Evolutionary conservation across 2,797 vertebrate genomes (phyloP).

Genomic region (Spea hammondii): DNA sequence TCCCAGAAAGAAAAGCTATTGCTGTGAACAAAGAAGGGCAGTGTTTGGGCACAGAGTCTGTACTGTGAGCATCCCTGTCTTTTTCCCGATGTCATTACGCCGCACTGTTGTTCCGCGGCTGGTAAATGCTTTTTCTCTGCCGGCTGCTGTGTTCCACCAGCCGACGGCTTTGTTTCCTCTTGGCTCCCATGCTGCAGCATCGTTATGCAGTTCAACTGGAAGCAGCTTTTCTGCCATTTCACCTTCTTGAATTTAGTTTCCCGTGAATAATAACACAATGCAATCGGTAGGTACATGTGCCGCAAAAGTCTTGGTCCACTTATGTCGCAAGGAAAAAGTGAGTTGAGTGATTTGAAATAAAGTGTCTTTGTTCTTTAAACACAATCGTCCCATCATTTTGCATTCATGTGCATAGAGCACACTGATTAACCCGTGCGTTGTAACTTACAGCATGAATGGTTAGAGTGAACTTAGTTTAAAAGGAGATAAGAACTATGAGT

Average conservation of each 20-base stretch:
- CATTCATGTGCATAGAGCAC: background rate
- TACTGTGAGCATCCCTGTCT: background rate
- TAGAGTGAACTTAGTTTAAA: no score
- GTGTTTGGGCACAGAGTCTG: background rate
- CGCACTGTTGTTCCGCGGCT: background rate
- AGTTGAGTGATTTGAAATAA: no score
- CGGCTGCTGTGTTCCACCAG: slow-evolving; percentile 8
- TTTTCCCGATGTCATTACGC: slow-evolving; percentile 6
- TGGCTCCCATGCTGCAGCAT: background rate
- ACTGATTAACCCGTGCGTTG: background rate
- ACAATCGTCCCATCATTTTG: no score
- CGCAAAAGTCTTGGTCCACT: background rate
- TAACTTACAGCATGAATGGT: no score
- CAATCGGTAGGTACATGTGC: background rate
- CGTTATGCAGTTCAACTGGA: background rate
- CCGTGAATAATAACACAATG: background rate
- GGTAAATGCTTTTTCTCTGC: slow-evolving; percentile 19
- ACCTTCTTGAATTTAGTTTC: slow-evolving; percentile 18
- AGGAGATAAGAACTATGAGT: no score
- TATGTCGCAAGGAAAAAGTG: background rate
- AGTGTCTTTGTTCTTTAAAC: no score
- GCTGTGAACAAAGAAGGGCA: background rate
- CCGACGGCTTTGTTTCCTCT: background rate
- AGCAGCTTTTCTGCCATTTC: slow-evolving; percentile 18
- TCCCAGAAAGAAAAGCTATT: no score